Conservation (phyloP, 2,113 vertebrate species). For the Eulemur macaco region DNA sequence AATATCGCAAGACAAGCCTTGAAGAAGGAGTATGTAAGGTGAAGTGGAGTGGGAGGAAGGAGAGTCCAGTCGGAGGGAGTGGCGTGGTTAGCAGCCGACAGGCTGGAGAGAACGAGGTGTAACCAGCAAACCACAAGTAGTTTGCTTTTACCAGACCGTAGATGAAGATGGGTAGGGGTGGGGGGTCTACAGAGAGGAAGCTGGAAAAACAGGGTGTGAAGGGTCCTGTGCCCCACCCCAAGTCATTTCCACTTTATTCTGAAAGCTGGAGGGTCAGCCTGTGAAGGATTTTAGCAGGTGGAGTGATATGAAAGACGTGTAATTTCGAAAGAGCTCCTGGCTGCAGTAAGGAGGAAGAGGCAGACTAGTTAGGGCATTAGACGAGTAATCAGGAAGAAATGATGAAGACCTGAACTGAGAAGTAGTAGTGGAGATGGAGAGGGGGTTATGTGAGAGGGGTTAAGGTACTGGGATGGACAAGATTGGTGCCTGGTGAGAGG, state of each 20-base stretch:
- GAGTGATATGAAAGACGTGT: background rate
- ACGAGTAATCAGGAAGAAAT: background rate
- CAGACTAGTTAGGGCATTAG: background rate
- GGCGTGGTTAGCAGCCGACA: background rate
- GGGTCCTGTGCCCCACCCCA: background rate
- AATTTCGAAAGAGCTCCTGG: background rate
- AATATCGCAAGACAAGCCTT: no score
- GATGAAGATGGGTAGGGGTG: background rate
- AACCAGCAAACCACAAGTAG: background rate
- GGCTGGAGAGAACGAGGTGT: background rate
- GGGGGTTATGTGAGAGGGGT: background rate
- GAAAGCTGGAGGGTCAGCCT: background rate
- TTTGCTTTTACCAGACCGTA: background rate
- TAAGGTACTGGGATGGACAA: no score
- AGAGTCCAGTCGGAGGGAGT: no score
- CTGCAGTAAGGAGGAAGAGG: background rate
- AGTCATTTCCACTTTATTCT: background rate
- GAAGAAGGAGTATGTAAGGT: background rate
- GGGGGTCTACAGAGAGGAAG: background rate
- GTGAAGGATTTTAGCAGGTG: background rate
- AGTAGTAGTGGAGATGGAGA: background rate
- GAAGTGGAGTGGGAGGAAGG: background rate
- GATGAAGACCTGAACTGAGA: background rate
- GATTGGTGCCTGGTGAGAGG: background rate
- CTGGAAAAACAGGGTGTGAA: background rate